Conservation (phyloP, 2,888 invertebrate species). For the Eupithecia dodoneata region DNA sequence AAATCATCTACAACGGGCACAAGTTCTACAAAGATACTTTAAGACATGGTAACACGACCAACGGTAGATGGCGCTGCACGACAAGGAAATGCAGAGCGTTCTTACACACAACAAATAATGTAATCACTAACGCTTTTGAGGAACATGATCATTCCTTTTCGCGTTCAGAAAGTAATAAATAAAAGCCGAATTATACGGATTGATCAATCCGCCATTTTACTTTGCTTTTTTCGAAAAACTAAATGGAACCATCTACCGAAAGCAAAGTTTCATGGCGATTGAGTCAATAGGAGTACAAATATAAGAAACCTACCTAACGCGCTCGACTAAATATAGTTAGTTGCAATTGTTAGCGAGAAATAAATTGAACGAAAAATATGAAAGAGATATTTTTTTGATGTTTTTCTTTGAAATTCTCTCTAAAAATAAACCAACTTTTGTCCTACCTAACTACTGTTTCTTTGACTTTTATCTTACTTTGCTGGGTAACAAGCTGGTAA, state of each 20-base stretch:
- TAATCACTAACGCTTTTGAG: constrained; percentile 34
- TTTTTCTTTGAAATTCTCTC: no score
- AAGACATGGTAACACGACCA: constrained; percentile 19
- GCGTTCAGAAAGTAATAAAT: background rate
- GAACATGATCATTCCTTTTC: constrained; percentile 8
- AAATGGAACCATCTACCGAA: background rate
- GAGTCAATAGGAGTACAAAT: no score
- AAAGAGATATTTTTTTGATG: no score
- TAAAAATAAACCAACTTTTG: no score
- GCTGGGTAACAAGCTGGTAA: no score
- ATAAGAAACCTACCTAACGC: no score
- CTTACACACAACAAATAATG: constrained; percentile 36
- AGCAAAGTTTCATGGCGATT: background rate
- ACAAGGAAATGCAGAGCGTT: constrained; percentile 42
- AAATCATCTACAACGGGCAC: constrained; percentile 48
- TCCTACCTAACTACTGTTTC: no score
- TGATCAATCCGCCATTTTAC: background rate
- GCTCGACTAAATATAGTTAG: no score
- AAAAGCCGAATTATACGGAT: background rate
- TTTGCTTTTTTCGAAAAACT: background rate
- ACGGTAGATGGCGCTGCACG: constrained; percentile 44
- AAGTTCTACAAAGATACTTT: constrained; percentile 52
- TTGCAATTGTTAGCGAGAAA: no score
- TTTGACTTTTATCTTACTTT: no score
- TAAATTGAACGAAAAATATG: no score